Evolutionary conservation across 1,140 invertebrate genomes (phyloP), one percentile per base, ranked within the genome.

Genomic region (Chelonus insularis): DNA sequence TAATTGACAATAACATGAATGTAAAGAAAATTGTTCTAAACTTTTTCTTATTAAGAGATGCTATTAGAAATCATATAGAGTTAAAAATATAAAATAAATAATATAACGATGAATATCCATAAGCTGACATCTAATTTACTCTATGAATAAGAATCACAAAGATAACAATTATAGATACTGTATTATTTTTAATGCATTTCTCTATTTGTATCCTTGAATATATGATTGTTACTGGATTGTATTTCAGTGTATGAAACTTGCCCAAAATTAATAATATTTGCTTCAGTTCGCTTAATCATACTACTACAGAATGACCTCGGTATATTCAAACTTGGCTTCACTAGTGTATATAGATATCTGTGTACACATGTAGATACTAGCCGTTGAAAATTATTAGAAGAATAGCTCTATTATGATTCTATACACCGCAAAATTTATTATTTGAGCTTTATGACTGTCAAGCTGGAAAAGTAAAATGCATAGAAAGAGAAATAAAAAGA

Each of bases 211-310:
- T 39, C 11, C 36, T 39, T 39, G 12, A 39, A 39, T 39, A 11
- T 3, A 39, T 39, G 9, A 39, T 39, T 11, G 12, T 11, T 1
- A 16, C 23, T 11, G 45, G 12, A 34, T 55, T 36, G 25, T 8
- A 32, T 20, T 23, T 50, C 23, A 50, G 12, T 54, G 34, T 57
- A 63, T 21, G 47, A 58, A 37, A 36, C 32, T 55, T 29, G 34
- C 60, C 36, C 45, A 32, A 60, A 68, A 70, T 72, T 69, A 70
- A 70, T 69, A 64, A 61, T 58, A 45, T 68, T 73, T 68, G 66
- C 62, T 69, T 68, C 59, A 60, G 64, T 60, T 67, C 62, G 58
- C 57, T 73, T 67, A 66, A 71, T 71, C 69, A 62, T 61, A n/a
- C 62, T 23, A 18, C 50, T 18, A 14, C n/a, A 43, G 54, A 23